phyloP scores from a whole-genome alignment of 2,888 invertebrate genomes.

The Leucophora obtusa region DNA sequence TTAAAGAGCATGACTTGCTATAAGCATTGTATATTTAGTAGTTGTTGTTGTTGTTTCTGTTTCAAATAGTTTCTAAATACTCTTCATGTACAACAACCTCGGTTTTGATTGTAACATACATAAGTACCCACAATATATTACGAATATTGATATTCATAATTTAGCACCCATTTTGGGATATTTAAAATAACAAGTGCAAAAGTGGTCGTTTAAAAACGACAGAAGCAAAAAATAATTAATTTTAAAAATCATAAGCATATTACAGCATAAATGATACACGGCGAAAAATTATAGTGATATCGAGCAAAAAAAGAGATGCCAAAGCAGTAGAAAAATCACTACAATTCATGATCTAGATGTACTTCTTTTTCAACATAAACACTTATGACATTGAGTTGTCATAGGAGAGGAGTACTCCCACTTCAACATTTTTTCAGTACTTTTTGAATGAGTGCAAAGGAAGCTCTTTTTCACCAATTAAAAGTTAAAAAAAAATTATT shows the following conservation, averaged over 20 bases:
- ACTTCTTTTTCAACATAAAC: too few relatives aligned
- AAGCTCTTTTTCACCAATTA: too few relatives aligned
- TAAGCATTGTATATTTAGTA: constrained; percentile 29
- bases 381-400: too few relatives aligned
- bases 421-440: too few relatives aligned
- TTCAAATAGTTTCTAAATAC: constrained; percentile 16
- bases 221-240: background rate
- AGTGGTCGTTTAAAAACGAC: background rate
- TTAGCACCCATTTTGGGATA: constrained; percentile 41
- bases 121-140: background rate
- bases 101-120: background rate
- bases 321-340: too few relatives aligned
- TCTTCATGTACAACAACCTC: constrained; percentile 22
- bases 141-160: constrained; percentile 41
- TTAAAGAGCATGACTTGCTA: constrained; percentile 57
- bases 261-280: background rate
- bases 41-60: background rate
- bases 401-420: too few relatives aligned
- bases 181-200: constrained; percentile 54
- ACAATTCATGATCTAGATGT: too few relatives aligned
- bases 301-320: too few relatives aligned
- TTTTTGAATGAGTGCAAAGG: too few relatives aligned
- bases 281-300: too few relatives aligned
- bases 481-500: too few relatives aligned
- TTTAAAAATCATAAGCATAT: background rate